Base-by-base conservation (phyloP, 2,797 vertebrate genomes). In the Odontamblyopus lacepedii region DNA sequence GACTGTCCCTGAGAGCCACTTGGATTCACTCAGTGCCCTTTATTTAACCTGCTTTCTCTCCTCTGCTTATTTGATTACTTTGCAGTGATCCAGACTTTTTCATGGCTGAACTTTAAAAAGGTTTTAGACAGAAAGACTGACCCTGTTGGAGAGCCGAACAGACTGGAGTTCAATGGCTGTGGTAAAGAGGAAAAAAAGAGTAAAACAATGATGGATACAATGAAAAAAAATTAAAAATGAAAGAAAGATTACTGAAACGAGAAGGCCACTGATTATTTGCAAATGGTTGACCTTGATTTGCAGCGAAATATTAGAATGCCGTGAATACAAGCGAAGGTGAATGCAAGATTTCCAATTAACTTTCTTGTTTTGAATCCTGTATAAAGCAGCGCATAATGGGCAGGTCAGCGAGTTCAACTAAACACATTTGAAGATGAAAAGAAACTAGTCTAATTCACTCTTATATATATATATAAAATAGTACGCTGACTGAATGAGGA, bases 71-170 rank as follows among this genome's bases (percentile, higher is more conserved):
- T 69, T 32, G 29, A 56, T 62, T 63, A 13, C 66, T 56, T 71
- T 38, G 32, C 56, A 74, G 74, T 80, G 59, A 80, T 83, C 74
- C 81, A 69, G 27, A 77, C 71, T 90, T 87, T 23, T 67, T 89
- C 85, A 88, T 35, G 69, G 70, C 53, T 67, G 63, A 65, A 44
- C 74, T 29, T 78, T 78, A 83, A 87, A 78, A 67, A 48, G 44
- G 84, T 60, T 81, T 88, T 80, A 78, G 67, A 72, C 66, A 8
- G 70, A 81, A 86, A 84, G 83, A 60, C 68, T 74, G 72, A 88
- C 86, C 73, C 76, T 83, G 73, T 9, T 29, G 79, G 73, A 87
- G 78, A 78, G 81, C 64, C 76, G 51, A 83, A 85, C 75, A 70
- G 70, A 70, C 16, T 63, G 11, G 12, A n/a, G 38, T 27, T 32